These are phyloP conservation scores for Centropristis striata DNA, from an alignment of 2,113 vertebrate genomes.

Conservation along the genomic window DNA sequence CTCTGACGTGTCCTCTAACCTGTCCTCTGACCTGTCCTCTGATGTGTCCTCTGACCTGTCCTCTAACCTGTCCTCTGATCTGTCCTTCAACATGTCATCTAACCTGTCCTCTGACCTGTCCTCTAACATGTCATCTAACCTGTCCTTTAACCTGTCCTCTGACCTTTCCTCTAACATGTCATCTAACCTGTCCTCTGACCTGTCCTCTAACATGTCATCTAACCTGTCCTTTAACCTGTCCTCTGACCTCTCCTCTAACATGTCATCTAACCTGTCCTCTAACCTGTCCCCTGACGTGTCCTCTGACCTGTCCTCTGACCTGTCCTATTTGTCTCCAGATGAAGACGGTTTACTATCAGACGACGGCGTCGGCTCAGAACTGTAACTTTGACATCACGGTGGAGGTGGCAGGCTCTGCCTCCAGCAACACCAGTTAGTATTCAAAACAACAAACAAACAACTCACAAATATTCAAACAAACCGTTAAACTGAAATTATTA, in stretches of 20 bases:
- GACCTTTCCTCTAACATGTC: too few species aligned
- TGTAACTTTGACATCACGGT: conserved; percentile 89
- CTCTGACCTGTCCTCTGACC: neutral
- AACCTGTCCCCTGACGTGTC: neutral
- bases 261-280: neutral
- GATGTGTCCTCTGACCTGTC: neutral
- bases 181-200: neutral
- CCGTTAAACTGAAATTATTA: too few species aligned
- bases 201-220: neutral
- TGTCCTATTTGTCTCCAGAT: conserved; percentile 81
- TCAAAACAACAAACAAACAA: neutral
- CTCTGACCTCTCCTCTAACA: too few species aligned
- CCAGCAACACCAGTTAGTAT: conserved; percentile 5
- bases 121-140: neutral
- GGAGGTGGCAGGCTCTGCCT: conserved; percentile 34
- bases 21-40: neutral
- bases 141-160: neutral
- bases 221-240: neutral
- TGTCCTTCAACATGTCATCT: too few species aligned
- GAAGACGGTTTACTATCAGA: conserved; percentile 90
- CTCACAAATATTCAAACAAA: too few species aligned
- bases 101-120: neutral
- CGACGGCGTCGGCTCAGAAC: conserved; percentile 71
- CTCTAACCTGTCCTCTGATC: neutral
- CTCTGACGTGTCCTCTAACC: neutral